Evolutionary conservation across 2,797 vertebrate genomes (phyloP), one percentile per base, ranked within the genome.

Genomic region (Fringilla coelebs): DNA sequence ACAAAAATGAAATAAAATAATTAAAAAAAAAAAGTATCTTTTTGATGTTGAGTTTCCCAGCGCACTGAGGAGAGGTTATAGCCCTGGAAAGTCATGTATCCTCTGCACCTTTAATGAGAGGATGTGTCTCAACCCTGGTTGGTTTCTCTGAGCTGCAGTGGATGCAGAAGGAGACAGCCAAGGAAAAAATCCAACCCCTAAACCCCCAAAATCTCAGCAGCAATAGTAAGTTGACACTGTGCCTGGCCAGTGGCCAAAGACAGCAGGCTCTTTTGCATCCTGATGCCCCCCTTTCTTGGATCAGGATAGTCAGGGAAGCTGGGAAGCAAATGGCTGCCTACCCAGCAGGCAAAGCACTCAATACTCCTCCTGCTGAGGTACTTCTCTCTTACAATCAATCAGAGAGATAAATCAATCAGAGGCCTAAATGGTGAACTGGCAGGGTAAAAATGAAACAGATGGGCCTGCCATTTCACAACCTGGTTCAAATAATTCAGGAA

Each of bases 141-240:
- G 3, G 26, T 34, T 41, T 82, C 13, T 81, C 11, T 34, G 54
- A 32, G 19, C 21, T 85, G 14, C 5, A 0, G 0, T 34, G 26
- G 7, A 46, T 10, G 4, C 8, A 40, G 38, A 82, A 2, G 32
- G 34, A 49, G n/a, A 22, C 65, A 65, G 11, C 7, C 0, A 0
- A 76, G 36, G 32, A n/a, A 72, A 78, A n/a, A 72, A 61, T 49
- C 2, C 12, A 40, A 58, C 2, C 9, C 6, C 32, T 24, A 28
- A 31, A 4, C 0, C 0, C 3, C 11, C 15, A 17, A 28, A 73
- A 79, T 55, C n/a, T 40, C 34, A 70, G 48, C 20, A 66, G 28
- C 24, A 61, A 43, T 11, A 48, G 28, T 31, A 79, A 74, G 61
- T 28, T 0, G 3, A 68, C 28, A n/a, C n/a, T 40, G 6, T 54